A percentile compares a stretch with the other conserved stretches of the same genome.
Conservation (phyloP, 2,888 invertebrate species). For the Rhagonycha fulva region DNA sequence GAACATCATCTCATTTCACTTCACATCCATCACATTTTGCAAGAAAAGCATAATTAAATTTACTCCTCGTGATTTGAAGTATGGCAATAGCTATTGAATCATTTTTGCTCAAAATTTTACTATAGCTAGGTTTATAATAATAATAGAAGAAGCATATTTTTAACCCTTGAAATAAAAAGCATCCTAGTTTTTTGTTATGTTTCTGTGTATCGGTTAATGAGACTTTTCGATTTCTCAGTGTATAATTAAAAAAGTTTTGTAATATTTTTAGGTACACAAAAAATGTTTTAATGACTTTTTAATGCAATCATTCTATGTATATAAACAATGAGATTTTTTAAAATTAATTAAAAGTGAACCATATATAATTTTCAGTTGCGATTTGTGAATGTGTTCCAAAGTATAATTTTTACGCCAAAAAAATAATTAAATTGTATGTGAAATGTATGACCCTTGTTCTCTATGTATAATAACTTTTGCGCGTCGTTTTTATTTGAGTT, state of each 20-base stretch:
- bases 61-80: neutral
- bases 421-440: conserved; percentile 1
- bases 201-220: neutral
- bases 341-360: neutral
- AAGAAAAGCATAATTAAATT: neutral
- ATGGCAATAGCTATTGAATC: neutral
- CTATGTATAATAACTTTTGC: conserved; percentile 1
- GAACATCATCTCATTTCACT: no score
- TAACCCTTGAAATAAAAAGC: neutral
- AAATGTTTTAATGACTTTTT: neutral
- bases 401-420: neutral
- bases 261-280: neutral
- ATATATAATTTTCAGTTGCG: neutral
- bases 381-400: neutral
- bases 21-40: no score
- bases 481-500: conserved; percentile 2
- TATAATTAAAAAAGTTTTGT: neutral
- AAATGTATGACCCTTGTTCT: conserved; percentile 1
- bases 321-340: neutral
- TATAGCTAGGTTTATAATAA: no score
- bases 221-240: neutral
- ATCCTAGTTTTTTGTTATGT: neutral
- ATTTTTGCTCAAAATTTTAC: neutral
- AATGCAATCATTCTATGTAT: neutral
- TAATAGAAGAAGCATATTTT: neutral